Base-by-base conservation (phyloP, 2,888 invertebrate species). In the Tenthredo amoena region DNA sequence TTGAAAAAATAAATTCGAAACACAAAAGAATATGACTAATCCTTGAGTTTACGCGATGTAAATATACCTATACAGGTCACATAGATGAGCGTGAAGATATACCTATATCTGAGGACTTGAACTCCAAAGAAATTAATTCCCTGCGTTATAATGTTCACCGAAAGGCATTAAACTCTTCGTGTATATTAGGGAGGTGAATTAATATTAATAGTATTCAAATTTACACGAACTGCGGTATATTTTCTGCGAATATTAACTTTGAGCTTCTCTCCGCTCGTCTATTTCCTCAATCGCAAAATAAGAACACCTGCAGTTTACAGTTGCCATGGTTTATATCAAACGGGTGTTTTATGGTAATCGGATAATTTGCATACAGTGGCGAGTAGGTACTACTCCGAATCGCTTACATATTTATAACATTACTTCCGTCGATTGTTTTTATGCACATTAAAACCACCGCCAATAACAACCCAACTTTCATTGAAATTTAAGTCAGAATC, bases 371-470 rank as follows among this genome's bases (percentile, higher is more conserved):
- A 81, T 58, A 81, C 58, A 81, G 81, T 62, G 77, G 77, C 77
- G 77, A 77, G 50, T 77, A 74, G 40, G 34, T 18, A 77, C 31
- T 34, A 79, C 58, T 87, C 82, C 86, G 84, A 87, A 86, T 74
- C 89, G 86, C 88, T 87, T 91, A 89, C 89, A 93, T 93, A 93
- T 93, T 93, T 91, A 93, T 92, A 89, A 86, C 58, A 21, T 62
- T 62, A 92, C 92, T 93, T 93, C 93, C 93, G 92, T 79, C 91
- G 91, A 93, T 93, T 93, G 93, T 93, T 90, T 87, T 83, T 84
- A 82, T 82, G 34, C 71, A 65, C 76, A 81, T 81, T 50, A 50
- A 47, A 77, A 31, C 21, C 21, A 74, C 15, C 31, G 55, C 77
- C 77, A 77, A 77, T 55, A 77, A 50, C 77, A 77, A 77, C 18